Conservation (phyloP, 2,113 vertebrate genomes). For the Mionectes macconnelli region DNA sequence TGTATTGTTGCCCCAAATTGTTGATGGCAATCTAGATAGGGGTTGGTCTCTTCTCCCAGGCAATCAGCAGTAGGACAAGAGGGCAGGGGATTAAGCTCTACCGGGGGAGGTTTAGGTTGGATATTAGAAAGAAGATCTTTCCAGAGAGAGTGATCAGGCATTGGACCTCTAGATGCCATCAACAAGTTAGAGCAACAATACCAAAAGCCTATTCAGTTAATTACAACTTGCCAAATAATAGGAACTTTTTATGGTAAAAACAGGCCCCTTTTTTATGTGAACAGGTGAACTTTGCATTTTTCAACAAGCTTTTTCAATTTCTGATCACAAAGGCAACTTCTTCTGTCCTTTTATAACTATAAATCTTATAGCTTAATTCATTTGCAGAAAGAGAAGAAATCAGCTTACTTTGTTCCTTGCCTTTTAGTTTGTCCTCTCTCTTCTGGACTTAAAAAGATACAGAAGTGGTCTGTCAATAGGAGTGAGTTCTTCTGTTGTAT, state of each 20-base stretch:
- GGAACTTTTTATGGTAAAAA: background rate
- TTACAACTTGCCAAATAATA: background rate
- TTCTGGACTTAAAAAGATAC: background rate
- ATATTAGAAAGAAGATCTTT: too few relatives aligned
- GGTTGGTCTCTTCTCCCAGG: too few relatives aligned
- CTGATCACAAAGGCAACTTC: background rate
- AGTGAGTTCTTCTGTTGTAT: background rate
- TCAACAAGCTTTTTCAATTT: background rate
- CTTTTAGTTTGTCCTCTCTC: background rate
- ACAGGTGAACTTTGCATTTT: background rate
- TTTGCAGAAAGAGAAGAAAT: background rate
- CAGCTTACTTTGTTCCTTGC: background rate
- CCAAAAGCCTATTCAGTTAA: background rate
- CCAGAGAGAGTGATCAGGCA: too few relatives aligned
- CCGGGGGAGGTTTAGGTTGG: too few relatives aligned
- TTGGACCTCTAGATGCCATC: background rate
- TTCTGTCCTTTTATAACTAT: background rate
- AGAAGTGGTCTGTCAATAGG: background rate
- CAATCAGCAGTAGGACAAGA: too few relatives aligned
- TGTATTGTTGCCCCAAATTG: too few relatives aligned
- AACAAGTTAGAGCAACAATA: background rate
- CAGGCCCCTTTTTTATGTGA: background rate
- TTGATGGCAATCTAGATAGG: too few relatives aligned
- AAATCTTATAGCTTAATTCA: background rate
- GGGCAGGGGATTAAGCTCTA: too few relatives aligned